Conservation (phyloP, 2,888 invertebrate species). For the Pollenia labialis region DNA sequence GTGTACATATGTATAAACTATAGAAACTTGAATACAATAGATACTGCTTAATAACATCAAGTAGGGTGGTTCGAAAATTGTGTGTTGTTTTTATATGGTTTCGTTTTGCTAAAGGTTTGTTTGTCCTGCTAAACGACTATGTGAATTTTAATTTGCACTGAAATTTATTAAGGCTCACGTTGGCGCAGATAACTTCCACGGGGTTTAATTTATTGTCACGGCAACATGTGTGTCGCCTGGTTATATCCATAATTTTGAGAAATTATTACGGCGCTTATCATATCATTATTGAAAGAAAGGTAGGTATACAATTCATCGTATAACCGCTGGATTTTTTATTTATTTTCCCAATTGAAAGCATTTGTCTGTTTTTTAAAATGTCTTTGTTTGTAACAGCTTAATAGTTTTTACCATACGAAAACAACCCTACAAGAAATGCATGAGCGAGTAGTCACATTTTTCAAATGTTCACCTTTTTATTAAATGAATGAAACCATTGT, state of each 20-base stretch:
- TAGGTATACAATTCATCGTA: neutral
- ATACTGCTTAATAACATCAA: neutral
- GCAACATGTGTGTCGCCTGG: constrained; percentile 49
- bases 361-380: neutral
- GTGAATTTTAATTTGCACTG: constrained; percentile 53
- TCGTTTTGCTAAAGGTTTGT: neutral
- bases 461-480: too few relatives aligned
- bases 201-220: constrained; percentile 40
- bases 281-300: constrained; percentile 4
- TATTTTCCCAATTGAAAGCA: neutral
- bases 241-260: constrained; percentile 46
- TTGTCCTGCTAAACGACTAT: neutral
- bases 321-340: constrained; percentile 4
- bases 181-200: constrained; percentile 38
- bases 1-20: too few relatives aligned
- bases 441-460: too few relatives aligned
- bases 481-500: too few relatives aligned
- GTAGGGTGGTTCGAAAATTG: constrained; percentile 5
- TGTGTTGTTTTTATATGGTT: neutral
- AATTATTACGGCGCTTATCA: constrained; percentile 41
- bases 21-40: too few relatives aligned
- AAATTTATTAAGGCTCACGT: constrained; percentile 49
- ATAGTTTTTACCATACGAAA: neutral
- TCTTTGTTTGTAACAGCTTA: neutral
- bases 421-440: too few relatives aligned